These are phyloP conservation scores for Ardeotis arabs DNA, from an alignment of 2,113 vertebrate species.

Conservation along the genomic window DNA sequence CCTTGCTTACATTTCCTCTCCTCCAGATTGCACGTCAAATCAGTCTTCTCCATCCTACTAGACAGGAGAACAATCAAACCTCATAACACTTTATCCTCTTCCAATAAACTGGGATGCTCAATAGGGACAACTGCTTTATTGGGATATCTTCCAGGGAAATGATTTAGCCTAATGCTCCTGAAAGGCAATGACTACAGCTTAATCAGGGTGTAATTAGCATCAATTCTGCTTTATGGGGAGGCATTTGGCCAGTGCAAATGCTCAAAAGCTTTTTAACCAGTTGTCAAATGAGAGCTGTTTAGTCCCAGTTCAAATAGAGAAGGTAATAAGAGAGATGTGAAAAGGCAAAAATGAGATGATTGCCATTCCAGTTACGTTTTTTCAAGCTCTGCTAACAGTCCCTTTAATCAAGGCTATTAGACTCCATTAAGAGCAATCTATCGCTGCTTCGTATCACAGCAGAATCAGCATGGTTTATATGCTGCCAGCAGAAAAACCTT, in stretches of 20 bases:
- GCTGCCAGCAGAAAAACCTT: background rate
- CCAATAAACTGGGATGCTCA: background rate
- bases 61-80: background rate
- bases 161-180: slow-evolving; percentile 54
- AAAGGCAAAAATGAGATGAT: slow-evolving; percentile 33
- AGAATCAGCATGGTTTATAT: background rate
- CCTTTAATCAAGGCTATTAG: slow-evolving; percentile 22
- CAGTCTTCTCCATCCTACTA: background rate
- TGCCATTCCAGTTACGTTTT: background rate
- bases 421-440: background rate
- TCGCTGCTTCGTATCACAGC: background rate
- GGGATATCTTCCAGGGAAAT: slow-evolving; percentile 53
- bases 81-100: background rate
- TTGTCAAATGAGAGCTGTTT: slow-evolving; percentile 22
- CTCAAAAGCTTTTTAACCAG: slow-evolving; percentile 40
- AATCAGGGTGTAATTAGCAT: slow-evolving; percentile 63
- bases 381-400: background rate
- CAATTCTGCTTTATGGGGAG: slow-evolving; percentile 50
- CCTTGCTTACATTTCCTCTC: background rate
- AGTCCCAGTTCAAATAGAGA: slow-evolving; percentile 8
- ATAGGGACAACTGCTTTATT: slow-evolving; percentile 45
- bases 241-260: slow-evolving; percentile 38
- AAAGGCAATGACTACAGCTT: slow-evolving; percentile 7
- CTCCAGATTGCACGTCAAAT: background rate
- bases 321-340: slow-evolving; percentile 30